Conservation (phyloP, 2,888 invertebrate genomes). For the Invenusta paracnida region DNA sequence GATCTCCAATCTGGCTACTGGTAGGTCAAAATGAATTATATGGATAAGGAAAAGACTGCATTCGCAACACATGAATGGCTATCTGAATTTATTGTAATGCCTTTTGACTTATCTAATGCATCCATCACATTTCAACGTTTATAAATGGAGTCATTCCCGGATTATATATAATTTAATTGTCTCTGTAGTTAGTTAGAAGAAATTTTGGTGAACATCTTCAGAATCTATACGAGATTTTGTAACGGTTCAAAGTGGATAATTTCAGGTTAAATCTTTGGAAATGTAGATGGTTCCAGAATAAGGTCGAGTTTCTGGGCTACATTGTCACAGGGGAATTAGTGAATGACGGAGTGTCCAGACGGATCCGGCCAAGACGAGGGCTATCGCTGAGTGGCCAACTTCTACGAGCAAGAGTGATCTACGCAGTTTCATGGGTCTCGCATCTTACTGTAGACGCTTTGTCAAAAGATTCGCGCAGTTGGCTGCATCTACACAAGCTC, state of each 20-base stretch:
- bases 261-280: constrained; percentile 42
- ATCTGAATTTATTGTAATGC: constrained; percentile 45
- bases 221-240: constrained; percentile 4
- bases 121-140: not conserved
- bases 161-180: not conserved
- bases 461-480: constrained; percentile 35
- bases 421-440: constrained; percentile 26
- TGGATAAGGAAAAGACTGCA: constrained; percentile 47
- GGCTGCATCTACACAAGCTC: constrained; percentile 1
- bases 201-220: constrained; percentile 28
- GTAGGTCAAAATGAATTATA: constrained; percentile 45
- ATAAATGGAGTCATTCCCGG: not conserved
- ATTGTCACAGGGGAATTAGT: not conserved
- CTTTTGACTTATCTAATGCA: not conserved
- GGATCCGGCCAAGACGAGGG: not conserved
- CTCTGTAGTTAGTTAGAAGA: constrained; percentile 1
- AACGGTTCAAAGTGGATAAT: not conserved
- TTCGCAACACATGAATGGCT: constrained; percentile 45
- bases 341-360: too few species aligned
- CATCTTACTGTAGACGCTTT: constrained; percentile 32
- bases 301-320: constrained; percentile 34
- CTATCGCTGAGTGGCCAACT: constrained; percentile 16
- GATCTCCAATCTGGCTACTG: constrained; percentile 47
- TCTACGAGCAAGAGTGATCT: constrained; percentile 23
- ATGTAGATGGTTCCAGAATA: constrained; percentile 43